Percentiles rank a stretch among this genome's conserved stretches.
These are phyloP conservation scores for Samia ricini DNA, from an alignment of 1,140 invertebrate genomes.

Conservation along the genomic window DNA sequence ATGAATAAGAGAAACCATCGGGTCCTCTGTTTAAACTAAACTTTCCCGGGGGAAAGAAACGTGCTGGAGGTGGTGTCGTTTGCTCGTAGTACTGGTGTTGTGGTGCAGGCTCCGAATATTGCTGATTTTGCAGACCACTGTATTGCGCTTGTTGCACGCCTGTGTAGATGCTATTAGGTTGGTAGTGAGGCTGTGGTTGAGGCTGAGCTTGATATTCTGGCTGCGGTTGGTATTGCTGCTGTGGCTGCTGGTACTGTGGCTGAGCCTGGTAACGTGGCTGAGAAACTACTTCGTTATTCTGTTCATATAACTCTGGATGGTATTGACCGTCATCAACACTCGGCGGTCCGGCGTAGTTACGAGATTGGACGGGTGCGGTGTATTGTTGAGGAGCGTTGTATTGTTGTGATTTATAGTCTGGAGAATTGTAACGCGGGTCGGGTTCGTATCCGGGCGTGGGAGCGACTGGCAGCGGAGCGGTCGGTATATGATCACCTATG, in stretches of 20 bases:
- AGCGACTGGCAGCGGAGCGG: slow-evolving; percentile 80
- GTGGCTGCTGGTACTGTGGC: slow-evolving; percentile 53
- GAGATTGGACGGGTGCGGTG: slow-evolving; percentile 56
- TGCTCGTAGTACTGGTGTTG: slow-evolving; percentile 74
- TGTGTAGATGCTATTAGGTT: slow-evolving; percentile 42
- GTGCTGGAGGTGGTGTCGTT: slow-evolving; percentile 83
- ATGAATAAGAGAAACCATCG: slow-evolving; percentile 90
- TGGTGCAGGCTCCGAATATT: slow-evolving; percentile 39
- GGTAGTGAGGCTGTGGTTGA: slow-evolving; percentile 68
- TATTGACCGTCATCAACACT: slow-evolving; percentile 80
- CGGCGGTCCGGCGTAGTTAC: slow-evolving; percentile 70
- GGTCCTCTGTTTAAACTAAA: slow-evolving; percentile 89
- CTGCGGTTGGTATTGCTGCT: slow-evolving; percentile 45
- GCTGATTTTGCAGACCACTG: slow-evolving; percentile 65
- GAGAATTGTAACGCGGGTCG: slow-evolving; percentile 80
- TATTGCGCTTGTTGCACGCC: slow-evolving; percentile 44
- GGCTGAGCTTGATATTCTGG: slow-evolving; percentile 64
- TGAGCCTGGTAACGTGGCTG: slow-evolving; percentile 56
- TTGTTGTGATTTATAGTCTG: slow-evolving; percentile 81
- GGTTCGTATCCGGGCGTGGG: slow-evolving; percentile 79
- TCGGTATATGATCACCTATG: slow-evolving; percentile 87
- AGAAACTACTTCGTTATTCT: slow-evolving; percentile 54
- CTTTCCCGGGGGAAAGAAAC: slow-evolving; percentile 90
- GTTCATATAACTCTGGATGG: slow-evolving; percentile 73
- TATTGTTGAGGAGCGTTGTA: slow-evolving; percentile 76